Conservation (phyloP, 2,113 vertebrate species). For the Alligator sinensis region DNA sequence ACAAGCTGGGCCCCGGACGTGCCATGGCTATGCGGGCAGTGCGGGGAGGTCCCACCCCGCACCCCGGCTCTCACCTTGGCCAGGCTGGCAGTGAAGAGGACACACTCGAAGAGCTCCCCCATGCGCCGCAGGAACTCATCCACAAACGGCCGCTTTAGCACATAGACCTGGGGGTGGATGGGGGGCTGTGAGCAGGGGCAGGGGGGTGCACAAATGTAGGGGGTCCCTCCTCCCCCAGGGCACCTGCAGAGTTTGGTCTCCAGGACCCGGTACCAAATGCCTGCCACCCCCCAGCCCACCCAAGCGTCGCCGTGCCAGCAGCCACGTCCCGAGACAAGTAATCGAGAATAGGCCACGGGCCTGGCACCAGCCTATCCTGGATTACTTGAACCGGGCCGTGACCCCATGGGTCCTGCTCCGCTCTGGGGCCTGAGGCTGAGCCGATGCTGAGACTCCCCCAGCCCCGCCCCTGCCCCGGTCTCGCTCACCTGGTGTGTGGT, state of each 20-base stretch:
- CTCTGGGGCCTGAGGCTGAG: fast-evolving
- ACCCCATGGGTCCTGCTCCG: slow-evolving; percentile 35
- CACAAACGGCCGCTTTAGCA: slow-evolving; percentile 94
- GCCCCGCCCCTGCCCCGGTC: background rate
- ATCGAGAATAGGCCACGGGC: slow-evolving; percentile 82
- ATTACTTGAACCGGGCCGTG: slow-evolving; percentile 83
- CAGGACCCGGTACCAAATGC: background rate
- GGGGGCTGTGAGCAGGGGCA: background rate
- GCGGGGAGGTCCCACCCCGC: background rate
- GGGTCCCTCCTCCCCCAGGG: background rate
- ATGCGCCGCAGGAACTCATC: slow-evolving; percentile 95
- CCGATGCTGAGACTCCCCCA: background rate
- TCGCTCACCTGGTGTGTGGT: slow-evolving; percentile 90
- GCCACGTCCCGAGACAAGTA: slow-evolving; percentile 83
- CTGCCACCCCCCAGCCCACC: background rate
- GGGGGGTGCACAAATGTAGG: background rate
- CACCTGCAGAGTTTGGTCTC: background rate
- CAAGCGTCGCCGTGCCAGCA: background rate
- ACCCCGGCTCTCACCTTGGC: slow-evolving; percentile 88
- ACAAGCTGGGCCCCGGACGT: background rate
- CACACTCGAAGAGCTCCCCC: slow-evolving; percentile 97
- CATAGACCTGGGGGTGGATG: slow-evolving; percentile 85
- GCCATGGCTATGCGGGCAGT: background rate
- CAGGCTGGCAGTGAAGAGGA: slow-evolving; percentile 96
- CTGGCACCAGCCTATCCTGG: slow-evolving; percentile 84